Evolutionary conservation across 2,113 vertebrate genomes (phyloP).

Genomic region (Colius striatus): DNA sequence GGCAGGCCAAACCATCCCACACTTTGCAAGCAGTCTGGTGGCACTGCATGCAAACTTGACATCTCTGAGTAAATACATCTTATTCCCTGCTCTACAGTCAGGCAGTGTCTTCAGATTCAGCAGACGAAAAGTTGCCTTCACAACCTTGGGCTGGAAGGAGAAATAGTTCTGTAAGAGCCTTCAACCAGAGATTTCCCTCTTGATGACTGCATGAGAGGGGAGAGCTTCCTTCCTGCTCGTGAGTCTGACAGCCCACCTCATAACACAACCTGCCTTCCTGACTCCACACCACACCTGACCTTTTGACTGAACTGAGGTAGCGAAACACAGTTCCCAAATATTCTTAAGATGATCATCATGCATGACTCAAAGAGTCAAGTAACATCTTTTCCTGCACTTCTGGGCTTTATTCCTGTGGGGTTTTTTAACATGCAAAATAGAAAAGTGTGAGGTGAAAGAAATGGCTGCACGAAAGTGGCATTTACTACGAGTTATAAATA

Average conservation of each 20-base stretch:
- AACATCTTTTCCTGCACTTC: background rate
- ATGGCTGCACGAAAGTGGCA: constrained; percentile 13
- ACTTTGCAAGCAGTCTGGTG: background rate
- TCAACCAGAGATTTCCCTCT: background rate
- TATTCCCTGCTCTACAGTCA: background rate
- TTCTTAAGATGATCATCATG: background rate
- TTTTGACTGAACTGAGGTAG: background rate
- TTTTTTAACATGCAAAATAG: background rate
- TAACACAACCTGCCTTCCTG: background rate
- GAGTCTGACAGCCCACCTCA: background rate
- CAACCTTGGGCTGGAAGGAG: background rate
- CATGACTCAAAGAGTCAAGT: background rate
- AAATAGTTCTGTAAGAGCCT: background rate
- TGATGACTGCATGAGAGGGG: accelerated
- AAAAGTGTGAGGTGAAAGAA: constrained; percentile 4
- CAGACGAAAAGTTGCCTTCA: background rate
- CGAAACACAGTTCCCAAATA: background rate
- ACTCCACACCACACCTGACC: background rate
- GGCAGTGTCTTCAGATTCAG: background rate
- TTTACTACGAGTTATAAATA: constrained; percentile 41
- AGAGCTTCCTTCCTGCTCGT: accelerated
- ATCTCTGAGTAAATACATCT: background rate
- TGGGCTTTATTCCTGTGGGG: background rate
- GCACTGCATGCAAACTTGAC: background rate
- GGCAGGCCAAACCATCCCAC: background rate